Evolutionary conservation across 2,797 vertebrate genomes (phyloP).

Genomic region (Naso thynnoides): DNA sequence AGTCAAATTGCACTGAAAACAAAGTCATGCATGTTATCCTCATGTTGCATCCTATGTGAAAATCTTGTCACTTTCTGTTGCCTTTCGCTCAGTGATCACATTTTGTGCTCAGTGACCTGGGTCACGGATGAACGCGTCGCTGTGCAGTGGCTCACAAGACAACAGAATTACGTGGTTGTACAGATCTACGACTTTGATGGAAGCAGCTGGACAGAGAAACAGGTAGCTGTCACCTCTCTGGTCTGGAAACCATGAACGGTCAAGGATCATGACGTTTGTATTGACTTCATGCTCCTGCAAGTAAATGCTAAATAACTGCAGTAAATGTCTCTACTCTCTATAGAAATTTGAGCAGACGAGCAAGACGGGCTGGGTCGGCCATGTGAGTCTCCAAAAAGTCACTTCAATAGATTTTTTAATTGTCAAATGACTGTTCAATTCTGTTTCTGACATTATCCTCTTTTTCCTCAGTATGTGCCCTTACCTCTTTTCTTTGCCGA

Average conservation of each 20-base stretch:
- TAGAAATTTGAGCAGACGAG: conserved; percentile 91
- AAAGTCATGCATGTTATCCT: conserved; percentile 18
- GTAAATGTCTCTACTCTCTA: conserved; percentile 36
- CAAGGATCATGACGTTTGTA: not conserved
- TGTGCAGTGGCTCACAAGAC: conserved; percentile 94
- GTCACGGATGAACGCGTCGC: conserved; percentile 90
- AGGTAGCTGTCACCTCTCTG: conserved; percentile 65
- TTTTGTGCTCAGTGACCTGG: conserved; percentile 95
- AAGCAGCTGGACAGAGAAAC: conserved; percentile 78
- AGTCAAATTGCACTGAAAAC: conserved; percentile 1
- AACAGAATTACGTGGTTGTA: conserved; percentile 92
- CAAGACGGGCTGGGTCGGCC: conserved; percentile 94
- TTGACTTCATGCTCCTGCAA: conserved; percentile 1
- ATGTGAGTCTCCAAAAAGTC: conserved; percentile 85
- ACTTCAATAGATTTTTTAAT: not conserved
- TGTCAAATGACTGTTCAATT: not conserved
- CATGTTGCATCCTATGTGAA: conserved; percentile 34
- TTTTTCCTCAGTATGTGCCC: conserved; percentile 89
- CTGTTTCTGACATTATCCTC: not conserved
- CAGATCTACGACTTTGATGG: conserved; percentile 91
- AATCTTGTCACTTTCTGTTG: conserved; percentile 71
- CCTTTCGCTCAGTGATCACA: conserved; percentile 89
- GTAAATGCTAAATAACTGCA: conserved; percentile 30
- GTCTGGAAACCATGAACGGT: not conserved
- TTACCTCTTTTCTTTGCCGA: conserved; percentile 90